A percentile compares a stretch with the other conserved stretches of the same genome.
Conservation (phyloP, 2,797 vertebrate genomes). For the Botia kubotai region DNA sequence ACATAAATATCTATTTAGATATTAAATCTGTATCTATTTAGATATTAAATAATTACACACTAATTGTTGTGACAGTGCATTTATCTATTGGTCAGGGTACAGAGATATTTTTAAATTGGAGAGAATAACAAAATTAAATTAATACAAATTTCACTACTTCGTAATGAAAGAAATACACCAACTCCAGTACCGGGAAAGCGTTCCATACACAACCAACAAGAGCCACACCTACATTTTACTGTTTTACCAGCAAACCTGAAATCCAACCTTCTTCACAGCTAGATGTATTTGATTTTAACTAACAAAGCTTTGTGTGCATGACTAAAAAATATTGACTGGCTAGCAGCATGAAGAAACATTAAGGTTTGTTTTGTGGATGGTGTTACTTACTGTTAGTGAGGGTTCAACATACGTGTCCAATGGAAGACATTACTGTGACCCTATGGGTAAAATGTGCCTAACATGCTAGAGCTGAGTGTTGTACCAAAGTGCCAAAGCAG, state of each 20-base stretch:
- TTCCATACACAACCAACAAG: background rate
- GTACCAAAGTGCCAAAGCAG: background rate
- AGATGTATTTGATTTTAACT: conserved; percentile 13
- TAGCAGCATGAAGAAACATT: conserved; percentile 26
- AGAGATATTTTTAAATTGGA: too few relatives aligned
- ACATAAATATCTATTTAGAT: too few relatives aligned
- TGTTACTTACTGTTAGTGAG: conserved; percentile 35
- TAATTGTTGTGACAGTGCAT: too few relatives aligned
- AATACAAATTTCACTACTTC: too few relatives aligned
- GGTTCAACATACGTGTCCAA: conserved; percentile 23
- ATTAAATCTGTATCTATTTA: too few relatives aligned
- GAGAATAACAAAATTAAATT: too few relatives aligned
- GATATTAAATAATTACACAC: too few relatives aligned
- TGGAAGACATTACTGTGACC: conserved; percentile 24
- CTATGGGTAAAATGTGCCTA: conserved; percentile 32
- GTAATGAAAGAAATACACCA: background rate
- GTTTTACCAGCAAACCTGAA: conserved; percentile 10
- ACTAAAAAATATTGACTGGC: conserved; percentile 31
- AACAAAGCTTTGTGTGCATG: conserved; percentile 32
- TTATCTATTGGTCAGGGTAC: too few relatives aligned
- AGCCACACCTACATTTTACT: background rate
- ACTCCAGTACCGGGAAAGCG: background rate
- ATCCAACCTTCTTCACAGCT: conserved; percentile 11
- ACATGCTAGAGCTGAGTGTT: conserved; percentile 15
- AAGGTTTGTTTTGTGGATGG: conserved; percentile 20